Evolutionary conservation across 2,888 invertebrate genomes (phyloP).

Genomic region (Acleris cristana): DNA sequence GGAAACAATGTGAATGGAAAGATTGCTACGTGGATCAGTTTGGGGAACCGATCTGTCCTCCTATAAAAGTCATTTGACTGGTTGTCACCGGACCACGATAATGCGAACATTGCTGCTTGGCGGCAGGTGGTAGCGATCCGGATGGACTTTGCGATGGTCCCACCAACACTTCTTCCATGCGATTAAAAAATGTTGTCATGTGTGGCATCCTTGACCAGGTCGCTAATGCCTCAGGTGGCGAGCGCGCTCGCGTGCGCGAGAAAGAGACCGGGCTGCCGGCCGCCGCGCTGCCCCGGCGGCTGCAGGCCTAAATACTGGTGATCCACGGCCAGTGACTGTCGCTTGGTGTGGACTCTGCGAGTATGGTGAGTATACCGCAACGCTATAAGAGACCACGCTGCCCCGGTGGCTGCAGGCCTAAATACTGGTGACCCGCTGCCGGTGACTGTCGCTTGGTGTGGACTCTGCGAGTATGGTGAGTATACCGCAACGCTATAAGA

Average conservation of each 20-base stretch:
- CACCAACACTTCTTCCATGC: no score
- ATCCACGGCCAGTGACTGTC: conserved; percentile 43
- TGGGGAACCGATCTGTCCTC: no score
- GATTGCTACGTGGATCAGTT: no score
- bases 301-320: conserved; percentile 77
- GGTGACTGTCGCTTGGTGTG: conserved; percentile 41
- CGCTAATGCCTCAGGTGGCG: conserved; percentile 50
- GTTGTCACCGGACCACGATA: no score
- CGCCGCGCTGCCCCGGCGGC: conserved; percentile 77
- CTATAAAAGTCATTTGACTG: no score
- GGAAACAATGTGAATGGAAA: no score
- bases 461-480: conserved; percentile 41
- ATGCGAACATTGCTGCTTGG: no score
- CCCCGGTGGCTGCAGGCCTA: conserved; percentile 77
- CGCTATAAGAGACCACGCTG: conserved; percentile 65
- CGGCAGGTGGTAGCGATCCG: no score
- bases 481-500: neutral
- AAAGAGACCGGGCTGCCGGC: conserved; percentile 60
- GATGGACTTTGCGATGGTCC: no score
- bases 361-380: conserved; percentile 41
- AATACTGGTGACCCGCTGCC: conserved; percentile 62
- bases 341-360: conserved; percentile 43
- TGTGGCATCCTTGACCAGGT: no score
- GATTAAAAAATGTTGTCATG: no score
- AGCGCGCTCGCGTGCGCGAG: conserved; percentile 64